These are phyloP conservation scores for Cloeon dipterum DNA, from an alignment of 2,888 invertebrate genomes.

Conservation along the genomic window DNA sequence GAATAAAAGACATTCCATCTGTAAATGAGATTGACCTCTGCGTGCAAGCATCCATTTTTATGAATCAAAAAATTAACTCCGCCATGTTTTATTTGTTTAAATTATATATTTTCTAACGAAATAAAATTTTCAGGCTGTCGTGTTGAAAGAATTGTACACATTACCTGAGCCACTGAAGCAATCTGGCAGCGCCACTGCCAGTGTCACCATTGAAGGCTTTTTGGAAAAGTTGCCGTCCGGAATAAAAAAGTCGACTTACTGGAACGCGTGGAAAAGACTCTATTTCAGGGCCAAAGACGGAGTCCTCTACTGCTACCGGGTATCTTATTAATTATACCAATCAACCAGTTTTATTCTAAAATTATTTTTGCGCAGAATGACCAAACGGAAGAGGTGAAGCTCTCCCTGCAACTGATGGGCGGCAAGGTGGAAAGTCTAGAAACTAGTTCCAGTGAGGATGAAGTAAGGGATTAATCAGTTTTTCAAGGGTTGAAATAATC, in stretches of 20 bases:
- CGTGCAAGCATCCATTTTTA: no score
- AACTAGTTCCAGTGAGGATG: constrained; percentile 23
- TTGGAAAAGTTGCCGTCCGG: constrained; percentile 26
- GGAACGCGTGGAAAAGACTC: constrained; percentile 29
- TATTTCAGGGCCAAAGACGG: constrained; percentile 28
- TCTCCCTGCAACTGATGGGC: constrained; percentile 23
- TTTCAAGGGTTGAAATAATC: neutral
- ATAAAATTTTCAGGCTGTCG: constrained; percentile 7
- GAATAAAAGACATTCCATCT: no score
- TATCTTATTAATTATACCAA: constrained; percentile 11
- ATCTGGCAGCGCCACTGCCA: constrained; percentile 1
- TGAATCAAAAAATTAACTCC: neutral
- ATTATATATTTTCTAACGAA: no score
- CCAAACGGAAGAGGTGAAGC: constrained; percentile 7
- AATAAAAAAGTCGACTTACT: constrained; percentile 25
- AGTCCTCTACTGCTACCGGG: constrained; percentile 25
- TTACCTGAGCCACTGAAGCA: constrained; percentile 8
- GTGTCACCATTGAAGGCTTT: constrained; percentile 25
- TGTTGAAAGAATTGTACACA: constrained; percentile 11
- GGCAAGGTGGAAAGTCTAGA: constrained; percentile 23
- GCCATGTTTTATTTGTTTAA: neutral
- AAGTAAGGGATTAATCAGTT: constrained; percentile 16
- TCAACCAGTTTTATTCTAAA: neutral
- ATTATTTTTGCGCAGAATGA: constrained; percentile 1
- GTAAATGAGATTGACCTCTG: no score